Evolutionary conservation across 2,797 vertebrate species (phyloP), one percentile per base, ranked within the genome.

Genomic region (Takifugu rubripes): DNA sequence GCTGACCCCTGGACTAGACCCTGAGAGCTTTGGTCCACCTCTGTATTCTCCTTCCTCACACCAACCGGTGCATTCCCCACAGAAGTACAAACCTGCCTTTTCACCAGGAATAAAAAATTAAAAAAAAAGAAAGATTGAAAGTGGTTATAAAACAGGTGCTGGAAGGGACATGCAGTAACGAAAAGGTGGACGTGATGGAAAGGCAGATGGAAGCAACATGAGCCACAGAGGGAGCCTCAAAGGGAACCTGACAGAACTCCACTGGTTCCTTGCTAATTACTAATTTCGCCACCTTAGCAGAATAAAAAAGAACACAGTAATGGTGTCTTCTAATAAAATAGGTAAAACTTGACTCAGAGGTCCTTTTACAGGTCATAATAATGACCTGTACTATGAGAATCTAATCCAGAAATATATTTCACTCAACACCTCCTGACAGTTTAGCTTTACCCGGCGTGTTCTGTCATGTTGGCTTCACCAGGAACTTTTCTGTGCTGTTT

Each of bases 21-120:
- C 74, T 79, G 78, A 77, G 74, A 84, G 66, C 68, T 72, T 80
- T 70, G 66, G 66, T 77, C 56, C 54, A 64, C 74, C 74, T 68
- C 73, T 74, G 62, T 80, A 61, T 74, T 72, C 54, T 69, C 54
- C 55, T 68, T 64, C 59, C 26, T 72, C 48, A 67, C 61, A 72
- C 75, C 65, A 50, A 64, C 74, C 55, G 45, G 40, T 49, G 54
- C 52, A 48, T 52, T 54, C 60, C 68, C 52, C 25, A 61, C 25
- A 52, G 54, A 72, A 65, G 74, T 61, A 75, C 60, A 64, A 73
- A 75, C 61, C 59, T 49, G 52, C 55, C 50, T 25, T 56, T 66
- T 59, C 54, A 47, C 59, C 5, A 44, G 54, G 52, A 58, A 65
- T 48, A 31, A n/a, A 27, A 52, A 14, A 40, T 14, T 40, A 12